Evolutionary conservation across 2,797 vertebrate species (phyloP), one percentile per base, ranked within the genome.

Genomic region (Clangula hyemalis): DNA sequence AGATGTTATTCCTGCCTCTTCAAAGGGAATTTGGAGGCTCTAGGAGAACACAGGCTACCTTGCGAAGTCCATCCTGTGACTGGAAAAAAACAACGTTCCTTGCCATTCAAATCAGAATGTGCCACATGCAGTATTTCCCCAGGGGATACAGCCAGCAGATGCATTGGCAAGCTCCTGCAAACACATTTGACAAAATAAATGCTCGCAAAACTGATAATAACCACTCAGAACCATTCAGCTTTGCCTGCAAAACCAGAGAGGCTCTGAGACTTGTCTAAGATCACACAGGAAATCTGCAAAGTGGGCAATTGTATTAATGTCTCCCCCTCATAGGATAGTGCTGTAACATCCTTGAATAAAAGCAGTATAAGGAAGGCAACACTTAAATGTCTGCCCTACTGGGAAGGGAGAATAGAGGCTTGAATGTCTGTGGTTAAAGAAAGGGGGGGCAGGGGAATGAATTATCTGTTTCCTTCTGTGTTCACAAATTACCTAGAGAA

Each of bases 71-170:
- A 16, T 62, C 9, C 19, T 88, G 43, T 61, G 27, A 10, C 17
- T 60, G 39, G 16, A 16, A 28, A 17, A 53, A 16, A 71, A 65
- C 71, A 45, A 10, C 49, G 8, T 45, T 68, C 34, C 57, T 90
- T 85, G 43, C 36, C 56, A 85, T 90, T 93, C 24, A 21, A 60
- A 64, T 61, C 64, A 41, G 74, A 73, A 45, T 15, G 53, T 87
- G 77, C 80, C 71, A 81, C 88, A 75, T 87, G 58, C 83, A 90
- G 38, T 51, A 68, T 65, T 93, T 95, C 53, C 74, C 88, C 43
- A 2, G 32, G 77, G 69, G 61, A 53, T 57, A 30, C 41, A 66
- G 75, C 71, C 75, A 87, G 64, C 78, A 96, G 93, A 76, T 64
- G 74, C 38, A 4, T 12, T 80, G 78, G 53, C 69, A 82, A 58